phyloP scores from a whole-genome alignment of 2,888 invertebrate species.

The Pseudolycoriella hygida region DNA sequence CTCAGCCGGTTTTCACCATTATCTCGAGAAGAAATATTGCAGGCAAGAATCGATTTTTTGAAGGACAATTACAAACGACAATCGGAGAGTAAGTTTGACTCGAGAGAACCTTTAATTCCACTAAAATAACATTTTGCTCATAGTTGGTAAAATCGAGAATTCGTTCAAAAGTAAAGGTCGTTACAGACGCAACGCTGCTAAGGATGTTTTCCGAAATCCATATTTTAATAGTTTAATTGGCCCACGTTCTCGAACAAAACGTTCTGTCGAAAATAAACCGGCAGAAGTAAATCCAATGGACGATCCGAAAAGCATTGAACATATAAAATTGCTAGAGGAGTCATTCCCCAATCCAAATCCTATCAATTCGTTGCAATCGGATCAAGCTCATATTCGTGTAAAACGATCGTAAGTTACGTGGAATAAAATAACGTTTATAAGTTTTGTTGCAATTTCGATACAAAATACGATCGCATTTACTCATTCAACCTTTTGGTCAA shows the following conservation, averaged over 20 bases:
- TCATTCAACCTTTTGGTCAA: too few relatives aligned
- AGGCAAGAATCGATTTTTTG: conserved; percentile 6
- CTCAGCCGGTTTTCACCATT: too few relatives aligned
- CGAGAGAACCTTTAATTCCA: neutral
- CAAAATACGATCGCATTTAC: too few relatives aligned
- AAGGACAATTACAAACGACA: conserved; percentile 6
- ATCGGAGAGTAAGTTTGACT: neutral
- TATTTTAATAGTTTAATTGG: neutral
- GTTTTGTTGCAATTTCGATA: too few relatives aligned
- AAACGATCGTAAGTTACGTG: neutral
- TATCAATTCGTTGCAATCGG: neutral
- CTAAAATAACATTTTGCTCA: neutral
- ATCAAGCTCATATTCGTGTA: neutral
- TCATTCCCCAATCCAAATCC: conserved; percentile 18
- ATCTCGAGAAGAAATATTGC: neutral
- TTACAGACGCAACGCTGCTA: neutral
- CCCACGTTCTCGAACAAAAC: neutral
- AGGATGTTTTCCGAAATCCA: neutral
- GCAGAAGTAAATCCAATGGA: conserved; percentile 2
- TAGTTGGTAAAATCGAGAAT: neutral
- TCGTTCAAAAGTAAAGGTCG: neutral
- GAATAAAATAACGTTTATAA: too few relatives aligned
- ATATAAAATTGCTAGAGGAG: conserved; percentile 21
- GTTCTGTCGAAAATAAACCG: neutral
- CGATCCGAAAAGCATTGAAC: conserved; percentile 12